These are phyloP conservation scores for Mastomys natalensis DNA, from an alignment of 2,113 vertebrate genomes.

Conservation along the genomic window DNA sequence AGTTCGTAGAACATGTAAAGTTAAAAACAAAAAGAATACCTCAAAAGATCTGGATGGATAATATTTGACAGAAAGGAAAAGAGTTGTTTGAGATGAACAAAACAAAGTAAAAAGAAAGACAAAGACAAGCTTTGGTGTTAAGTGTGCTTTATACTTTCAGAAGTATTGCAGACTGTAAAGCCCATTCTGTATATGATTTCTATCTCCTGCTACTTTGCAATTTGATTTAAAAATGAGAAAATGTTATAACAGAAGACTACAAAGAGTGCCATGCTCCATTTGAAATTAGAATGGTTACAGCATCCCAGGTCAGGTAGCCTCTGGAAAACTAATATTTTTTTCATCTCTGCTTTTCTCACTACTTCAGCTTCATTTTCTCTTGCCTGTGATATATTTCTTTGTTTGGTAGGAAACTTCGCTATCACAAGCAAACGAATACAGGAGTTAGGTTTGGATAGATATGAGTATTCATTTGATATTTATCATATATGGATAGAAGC, in stretches of 20 bases:
- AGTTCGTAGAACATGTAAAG: conserved; percentile 11
- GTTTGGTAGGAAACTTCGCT: neutral
- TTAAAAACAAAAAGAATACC: neutral
- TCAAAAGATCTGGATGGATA: neutral
- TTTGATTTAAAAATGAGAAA: conserved; percentile 5
- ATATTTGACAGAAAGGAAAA: neutral
- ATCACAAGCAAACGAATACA: neutral
- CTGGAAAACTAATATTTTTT: neutral
- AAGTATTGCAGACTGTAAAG: neutral
- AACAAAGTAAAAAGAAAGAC: neutral
- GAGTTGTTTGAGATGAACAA: neutral
- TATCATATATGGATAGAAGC: neutral
- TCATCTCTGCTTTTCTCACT: neutral
- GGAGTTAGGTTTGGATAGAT: neutral
- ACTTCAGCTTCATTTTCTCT: neutral
- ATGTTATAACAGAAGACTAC: neutral
- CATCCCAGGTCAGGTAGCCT: neutral
- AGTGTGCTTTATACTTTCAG: neutral
- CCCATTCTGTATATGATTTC: neutral
- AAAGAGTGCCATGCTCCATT: neutral
- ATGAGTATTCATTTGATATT: neutral
- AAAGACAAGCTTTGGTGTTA: neutral
- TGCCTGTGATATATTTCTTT: neutral
- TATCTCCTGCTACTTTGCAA: neutral
- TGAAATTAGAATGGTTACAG: neutral